Conservation (phyloP, 53 echinoderm and acorn worm species). For the Paracentrotus lividus region DNA sequence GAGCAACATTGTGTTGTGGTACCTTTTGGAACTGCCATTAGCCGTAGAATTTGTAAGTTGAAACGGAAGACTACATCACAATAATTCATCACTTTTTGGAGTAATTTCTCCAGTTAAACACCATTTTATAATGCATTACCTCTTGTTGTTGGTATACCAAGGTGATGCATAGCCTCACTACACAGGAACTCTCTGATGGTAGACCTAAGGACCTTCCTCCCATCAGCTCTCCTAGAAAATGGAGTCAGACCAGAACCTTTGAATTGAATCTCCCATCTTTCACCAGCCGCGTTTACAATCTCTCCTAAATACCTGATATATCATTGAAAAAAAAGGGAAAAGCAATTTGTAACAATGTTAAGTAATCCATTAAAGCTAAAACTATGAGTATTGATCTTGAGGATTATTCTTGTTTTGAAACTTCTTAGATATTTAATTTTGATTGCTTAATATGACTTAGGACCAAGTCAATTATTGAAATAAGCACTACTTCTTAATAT, state of each 20-base stretch:
- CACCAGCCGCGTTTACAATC: conserved; percentile 85
- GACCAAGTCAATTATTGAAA: no score
- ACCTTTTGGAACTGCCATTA: no score
- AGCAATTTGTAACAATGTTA: not conserved
- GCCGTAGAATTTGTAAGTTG: no score
- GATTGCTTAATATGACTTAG: not conserved
- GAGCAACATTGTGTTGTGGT: no score
- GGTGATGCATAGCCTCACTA: conserved; percentile 97
- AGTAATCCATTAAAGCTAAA: no score
- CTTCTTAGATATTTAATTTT: not conserved
- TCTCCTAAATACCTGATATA: conserved; percentile 86
- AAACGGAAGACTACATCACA: no score
- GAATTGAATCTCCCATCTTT: conserved; percentile 97
- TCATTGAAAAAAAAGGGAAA: not conserved
- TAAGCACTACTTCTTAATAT: no score
- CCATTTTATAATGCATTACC: no score
- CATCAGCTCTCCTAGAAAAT: conserved; percentile 89
- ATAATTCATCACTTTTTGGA: no score
- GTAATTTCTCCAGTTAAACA: no score
- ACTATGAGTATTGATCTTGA: not conserved
- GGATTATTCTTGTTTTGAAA: no score
- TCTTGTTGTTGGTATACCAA: conserved; percentile 95
- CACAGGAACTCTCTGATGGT: conserved; percentile 95
- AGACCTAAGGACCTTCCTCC: conserved; percentile 93
- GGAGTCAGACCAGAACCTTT: conserved; percentile 93